These are phyloP conservation scores for Plebejus anna DNA, from an alignment of 2,888 invertebrate genomes.

Conservation along the genomic window DNA sequence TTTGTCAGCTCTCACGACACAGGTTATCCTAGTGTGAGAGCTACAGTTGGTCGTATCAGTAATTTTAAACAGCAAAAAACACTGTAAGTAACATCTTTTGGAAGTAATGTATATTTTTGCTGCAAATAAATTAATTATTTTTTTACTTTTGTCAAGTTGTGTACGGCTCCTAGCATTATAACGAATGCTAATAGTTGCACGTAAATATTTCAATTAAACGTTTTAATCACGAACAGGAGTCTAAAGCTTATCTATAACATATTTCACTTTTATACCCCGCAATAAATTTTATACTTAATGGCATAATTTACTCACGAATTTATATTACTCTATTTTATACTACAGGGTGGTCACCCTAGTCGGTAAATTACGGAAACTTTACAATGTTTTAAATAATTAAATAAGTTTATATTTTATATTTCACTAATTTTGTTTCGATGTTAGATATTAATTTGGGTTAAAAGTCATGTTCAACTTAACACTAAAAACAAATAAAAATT, in stretches of 20 bases:
- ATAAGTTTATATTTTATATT: constrained; percentile 14
- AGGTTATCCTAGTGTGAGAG: no score
- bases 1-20: no score
- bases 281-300: constrained; percentile 22
- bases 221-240: constrained; percentile 26
- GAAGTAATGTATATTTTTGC: no score
- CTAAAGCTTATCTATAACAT: constrained; percentile 17
- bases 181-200: constrained; percentile 13
- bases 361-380: not conserved
- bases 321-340: constrained; percentile 22
- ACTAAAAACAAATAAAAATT: not conserved
- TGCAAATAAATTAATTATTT: no score
- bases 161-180: not conserved
- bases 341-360: constrained; percentile 17
- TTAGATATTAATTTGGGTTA: not conserved
- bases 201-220: constrained; percentile 28
- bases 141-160: not conserved
- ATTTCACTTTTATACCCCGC: constrained; percentile 19
- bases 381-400: constrained; percentile 22
- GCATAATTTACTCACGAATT: constrained; percentile 28
- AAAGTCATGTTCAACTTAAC: not conserved
- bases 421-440: not conserved
- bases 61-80: no score
- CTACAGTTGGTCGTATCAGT: no score
- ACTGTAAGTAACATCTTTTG: no score